Percentiles rank a stretch among this genome's conserved stretches.
Conservation (phyloP, 2,797 vertebrate genomes). For the Alfaro cultratus region DNA sequence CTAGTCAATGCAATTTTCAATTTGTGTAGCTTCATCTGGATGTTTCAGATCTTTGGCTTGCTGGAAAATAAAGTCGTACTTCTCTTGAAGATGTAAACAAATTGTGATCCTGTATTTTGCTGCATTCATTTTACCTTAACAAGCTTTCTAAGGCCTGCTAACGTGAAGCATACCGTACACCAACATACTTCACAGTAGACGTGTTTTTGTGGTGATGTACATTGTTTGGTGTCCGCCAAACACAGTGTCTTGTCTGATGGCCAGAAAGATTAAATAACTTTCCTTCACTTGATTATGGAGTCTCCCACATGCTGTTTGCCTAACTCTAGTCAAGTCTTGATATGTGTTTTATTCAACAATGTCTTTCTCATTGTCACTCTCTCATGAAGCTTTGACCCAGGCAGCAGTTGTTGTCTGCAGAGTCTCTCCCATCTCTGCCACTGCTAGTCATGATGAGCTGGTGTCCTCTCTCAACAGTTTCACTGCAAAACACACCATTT, state of each 20-base stretch:
- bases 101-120: not conserved
- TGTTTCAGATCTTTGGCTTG: too few relatives aligned
- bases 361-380: not conserved
- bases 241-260: not conserved
- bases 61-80: too few relatives aligned
- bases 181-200: not conserved
- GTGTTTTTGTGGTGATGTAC: not conserved
- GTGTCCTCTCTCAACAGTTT: not conserved
- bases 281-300: not conserved
- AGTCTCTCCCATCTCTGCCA: not conserved
- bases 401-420: not conserved
- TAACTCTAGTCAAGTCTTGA: not conserved
- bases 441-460: not conserved
- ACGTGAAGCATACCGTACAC: not conserved
- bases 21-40: too few relatives aligned
- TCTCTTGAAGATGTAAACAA: too few relatives aligned
- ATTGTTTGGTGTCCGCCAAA: not conserved
- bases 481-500: too few relatives aligned
- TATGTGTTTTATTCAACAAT: not conserved
- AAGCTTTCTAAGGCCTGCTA: not conserved
- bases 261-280: not conserved
- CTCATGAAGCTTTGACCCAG: not conserved
- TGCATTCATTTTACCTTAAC: not conserved
- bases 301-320: not conserved
- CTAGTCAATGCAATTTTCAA: too few relatives aligned